Conservation (phyloP, 2,888 invertebrate genomes). For the Aleiodes leptofemur region DNA sequence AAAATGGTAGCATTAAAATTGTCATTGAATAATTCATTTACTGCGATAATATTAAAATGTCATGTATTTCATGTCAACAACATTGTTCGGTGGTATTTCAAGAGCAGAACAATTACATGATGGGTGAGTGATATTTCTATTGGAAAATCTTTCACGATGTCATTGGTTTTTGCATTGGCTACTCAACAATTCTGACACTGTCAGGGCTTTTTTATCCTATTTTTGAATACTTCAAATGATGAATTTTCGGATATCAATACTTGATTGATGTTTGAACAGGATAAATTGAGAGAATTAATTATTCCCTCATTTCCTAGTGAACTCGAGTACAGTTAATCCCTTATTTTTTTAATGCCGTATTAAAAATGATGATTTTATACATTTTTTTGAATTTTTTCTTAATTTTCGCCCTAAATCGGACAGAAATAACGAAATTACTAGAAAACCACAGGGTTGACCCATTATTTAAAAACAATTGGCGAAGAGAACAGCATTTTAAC, state of each 20-base stretch:
- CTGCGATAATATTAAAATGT: conserved; percentile 7
- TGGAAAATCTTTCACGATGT: conserved; percentile 35
- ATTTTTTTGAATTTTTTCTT: too few relatives aligned
- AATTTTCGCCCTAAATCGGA: too few relatives aligned
- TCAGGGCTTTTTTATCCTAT: neutral
- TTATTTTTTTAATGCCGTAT: too few relatives aligned
- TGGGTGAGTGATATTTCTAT: conserved; percentile 4
- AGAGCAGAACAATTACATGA: conserved; percentile 1
- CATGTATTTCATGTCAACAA: conserved; percentile 26
- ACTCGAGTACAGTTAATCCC: too few relatives aligned
- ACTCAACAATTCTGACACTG: conserved; percentile 10
- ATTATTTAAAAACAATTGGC: too few relatives aligned
- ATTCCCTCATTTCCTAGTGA: too few relatives aligned
- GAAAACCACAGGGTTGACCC: too few relatives aligned
- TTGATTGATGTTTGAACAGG: neutral
- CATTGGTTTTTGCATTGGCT: neutral
- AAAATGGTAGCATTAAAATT: neutral
- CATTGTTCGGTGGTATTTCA: conserved; percentile 30
- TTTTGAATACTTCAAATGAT: neutral
- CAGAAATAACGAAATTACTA: too few relatives aligned
- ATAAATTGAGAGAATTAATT: neutral
- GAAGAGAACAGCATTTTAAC: too few relatives aligned
- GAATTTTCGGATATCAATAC: neutral
- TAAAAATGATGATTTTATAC: neutral
- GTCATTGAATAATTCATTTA: conserved; percentile 3